Percentiles rank a stretch among this genome's conserved stretches.
Conservation (phyloP, 2,797 vertebrate species). For the Tenualosa ilisha region DNA sequence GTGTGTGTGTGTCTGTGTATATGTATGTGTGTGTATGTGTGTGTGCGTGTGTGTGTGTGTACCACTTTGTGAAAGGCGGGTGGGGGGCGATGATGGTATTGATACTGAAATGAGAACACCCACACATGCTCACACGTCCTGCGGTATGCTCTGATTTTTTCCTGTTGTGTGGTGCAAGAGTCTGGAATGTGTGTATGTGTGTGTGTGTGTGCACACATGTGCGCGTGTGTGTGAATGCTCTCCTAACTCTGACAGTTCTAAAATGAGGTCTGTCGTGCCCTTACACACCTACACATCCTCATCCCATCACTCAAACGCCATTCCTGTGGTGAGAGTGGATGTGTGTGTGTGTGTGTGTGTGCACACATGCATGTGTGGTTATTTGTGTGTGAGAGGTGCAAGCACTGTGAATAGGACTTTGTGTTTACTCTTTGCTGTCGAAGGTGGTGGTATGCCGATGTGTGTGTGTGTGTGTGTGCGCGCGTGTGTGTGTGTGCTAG, state of each 20-base stretch:
- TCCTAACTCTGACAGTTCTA: neutral
- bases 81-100: neutral
- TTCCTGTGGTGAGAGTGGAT: neutral
- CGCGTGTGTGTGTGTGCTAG: conserved; percentile 13
- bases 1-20: neutral
- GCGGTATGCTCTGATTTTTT: neutral
- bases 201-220: neutral
- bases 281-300: conserved; percentile 8
- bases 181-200: neutral
- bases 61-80: neutral
- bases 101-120: neutral
- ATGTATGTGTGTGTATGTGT: neutral
- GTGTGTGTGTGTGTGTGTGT: neutral
- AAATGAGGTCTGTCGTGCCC: neutral
- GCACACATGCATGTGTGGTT: neutral
- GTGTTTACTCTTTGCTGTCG: neutral
- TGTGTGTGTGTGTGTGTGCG: neutral
- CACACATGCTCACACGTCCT: neutral
- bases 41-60: neutral
- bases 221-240: neutral
- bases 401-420: neutral
- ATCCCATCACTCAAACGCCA: neutral
- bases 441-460: neutral
- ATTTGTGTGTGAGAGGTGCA: neutral
- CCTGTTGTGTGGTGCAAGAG: neutral